phyloP scores from a whole-genome alignment of 2,113 vertebrate genomes.

The Sorex araneus region DNA sequence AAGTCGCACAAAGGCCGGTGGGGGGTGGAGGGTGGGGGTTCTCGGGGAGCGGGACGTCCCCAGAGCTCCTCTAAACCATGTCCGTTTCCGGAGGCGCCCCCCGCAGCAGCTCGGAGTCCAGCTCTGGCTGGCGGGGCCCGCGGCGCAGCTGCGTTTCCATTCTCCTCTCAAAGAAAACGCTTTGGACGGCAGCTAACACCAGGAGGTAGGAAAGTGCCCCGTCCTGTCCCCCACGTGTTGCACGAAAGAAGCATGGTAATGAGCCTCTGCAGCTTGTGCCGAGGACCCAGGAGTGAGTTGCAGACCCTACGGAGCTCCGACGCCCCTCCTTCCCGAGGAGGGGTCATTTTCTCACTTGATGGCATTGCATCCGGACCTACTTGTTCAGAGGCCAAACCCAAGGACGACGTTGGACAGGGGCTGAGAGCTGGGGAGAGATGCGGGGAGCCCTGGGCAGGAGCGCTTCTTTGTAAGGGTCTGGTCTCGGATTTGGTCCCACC shows the following conservation, averaged over 20 bases:
- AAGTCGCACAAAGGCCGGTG: slow-evolving; percentile 68
- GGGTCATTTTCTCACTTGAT: slow-evolving; percentile 87
- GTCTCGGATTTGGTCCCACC: background rate
- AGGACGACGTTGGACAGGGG: slow-evolving; percentile 74
- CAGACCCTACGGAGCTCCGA: slow-evolving; percentile 88
- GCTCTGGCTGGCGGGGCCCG: slow-evolving; percentile 78
- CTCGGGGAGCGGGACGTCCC: background rate
- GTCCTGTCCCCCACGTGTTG: slow-evolving; percentile 90
- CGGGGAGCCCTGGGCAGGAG: background rate
- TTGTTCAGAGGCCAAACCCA: slow-evolving; percentile 84
- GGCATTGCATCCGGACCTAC: slow-evolving; percentile 86
- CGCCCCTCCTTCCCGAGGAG: slow-evolving; percentile 85
- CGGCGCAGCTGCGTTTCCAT: slow-evolving; percentile 85
- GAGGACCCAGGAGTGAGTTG: slow-evolving; percentile 88
- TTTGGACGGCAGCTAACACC: slow-evolving; percentile 91
- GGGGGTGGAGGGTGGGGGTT: background rate
- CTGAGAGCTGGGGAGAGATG: slow-evolving; percentile 48
- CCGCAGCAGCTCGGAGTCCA: slow-evolving; percentile 64
- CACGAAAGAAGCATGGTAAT: slow-evolving; percentile 92
- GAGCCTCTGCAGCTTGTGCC: slow-evolving; percentile 90
- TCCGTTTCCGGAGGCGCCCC: slow-evolving; percentile 69
- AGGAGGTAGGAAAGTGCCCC: slow-evolving; percentile 91
- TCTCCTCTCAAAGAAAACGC: slow-evolving; percentile 90
- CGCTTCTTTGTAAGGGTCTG: background rate
- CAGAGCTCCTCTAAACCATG: slow-evolving; percentile 34